Base-by-base conservation (phyloP, 2,113 vertebrate species). In the Calyptomena viridis region DNA sequence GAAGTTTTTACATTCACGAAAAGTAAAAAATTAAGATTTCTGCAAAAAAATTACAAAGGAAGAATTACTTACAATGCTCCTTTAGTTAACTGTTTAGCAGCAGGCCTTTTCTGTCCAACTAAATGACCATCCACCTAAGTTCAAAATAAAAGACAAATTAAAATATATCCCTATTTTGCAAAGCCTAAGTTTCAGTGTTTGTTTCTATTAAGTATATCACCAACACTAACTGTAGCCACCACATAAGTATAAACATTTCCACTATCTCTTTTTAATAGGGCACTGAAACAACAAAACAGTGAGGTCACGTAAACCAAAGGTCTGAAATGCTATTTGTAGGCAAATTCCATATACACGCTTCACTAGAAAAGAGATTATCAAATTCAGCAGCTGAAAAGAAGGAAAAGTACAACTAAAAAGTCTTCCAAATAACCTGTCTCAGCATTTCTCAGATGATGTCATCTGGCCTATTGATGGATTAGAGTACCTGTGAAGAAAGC, bases 81-180 rank as follows among this genome's bases (percentile, higher is more conserved):
- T 98, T 98, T 99, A 72, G 99, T 99, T 64, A 99, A 98, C 44
- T 99, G 98, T n/a, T 98, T 98, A 67, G 98, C 93, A 91, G 98
- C 98, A 60, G 98, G 98, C 93, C 98, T 99, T 97, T 99, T 99
- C 93, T 98, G 98, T 96, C 98, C 98, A 94, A 97, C 97, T 7
- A 96, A 88, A 80, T 98, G 98, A 71, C 97, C 90, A 53, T 98
- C 98, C 95, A 98, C 93, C 98, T 98, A 74, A 68, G 56, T 78
- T 76, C 39, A 98, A 97, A 94, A 92, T 56, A 94, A 31, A 96
- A 62, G 37, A 77, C 20, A 74, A 80, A 94, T 95, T 94, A 98
- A 13, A 94, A 60, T 37, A 25, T 31, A 73, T 16, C 28, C n/a
- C 44, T 59, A 46, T 37, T 50, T 30, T 31, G 59, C 74, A 83